Evolutionary conservation across 2,888 invertebrate species (phyloP), one percentile per base, ranked within the genome.

Genomic region (Drosophila ustulata): DNA sequence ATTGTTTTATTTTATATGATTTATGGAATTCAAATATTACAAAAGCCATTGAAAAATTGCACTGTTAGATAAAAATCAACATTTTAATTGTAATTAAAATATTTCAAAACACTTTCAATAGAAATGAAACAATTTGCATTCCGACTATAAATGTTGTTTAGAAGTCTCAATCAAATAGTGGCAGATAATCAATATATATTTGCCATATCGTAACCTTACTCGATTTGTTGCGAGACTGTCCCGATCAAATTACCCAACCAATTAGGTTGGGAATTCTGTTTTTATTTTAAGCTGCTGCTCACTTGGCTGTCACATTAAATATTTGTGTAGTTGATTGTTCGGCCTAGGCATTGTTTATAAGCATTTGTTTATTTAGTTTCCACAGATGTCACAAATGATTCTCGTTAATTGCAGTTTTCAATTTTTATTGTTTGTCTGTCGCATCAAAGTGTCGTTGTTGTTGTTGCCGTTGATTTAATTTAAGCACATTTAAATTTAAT

Each of bases 401-500:
- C 62, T 13, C 28, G 58, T 68, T 68, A 71, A 70, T 70, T 71
- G 70, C 71, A 62, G 69, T 55, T 55, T 28, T 8, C 11, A 18
- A 34, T 37, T 34, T 59, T 50, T 9, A 37, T 30, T 30, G 30
- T 30, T 30, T 30, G 30, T 6, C 6, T 7, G 30, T 7, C 30
- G 30, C 30, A 28, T 39, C 30, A 34, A 18, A 18, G 0, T 18
- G 18, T 39, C 23, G 3, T 41, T 3, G 23, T 3, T 34, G 39
- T 26, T 4, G 34, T 30, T 45, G 34, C 37, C 72, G 56, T 64
- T 80, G 59, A 62, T 58, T 63, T 49, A 65, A 69, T 82, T 76
- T 53, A 50, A 58, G 53, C 66, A 51, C 63, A 79, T 71, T 83
- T 77, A 64, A 63, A 73, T 68, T 70, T 64, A 77, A 80, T 83